These are phyloP conservation scores for Temnothorax curvispinosus DNA, from an alignment of 1,140 invertebrate genomes.

Conservation along the genomic window DNA sequence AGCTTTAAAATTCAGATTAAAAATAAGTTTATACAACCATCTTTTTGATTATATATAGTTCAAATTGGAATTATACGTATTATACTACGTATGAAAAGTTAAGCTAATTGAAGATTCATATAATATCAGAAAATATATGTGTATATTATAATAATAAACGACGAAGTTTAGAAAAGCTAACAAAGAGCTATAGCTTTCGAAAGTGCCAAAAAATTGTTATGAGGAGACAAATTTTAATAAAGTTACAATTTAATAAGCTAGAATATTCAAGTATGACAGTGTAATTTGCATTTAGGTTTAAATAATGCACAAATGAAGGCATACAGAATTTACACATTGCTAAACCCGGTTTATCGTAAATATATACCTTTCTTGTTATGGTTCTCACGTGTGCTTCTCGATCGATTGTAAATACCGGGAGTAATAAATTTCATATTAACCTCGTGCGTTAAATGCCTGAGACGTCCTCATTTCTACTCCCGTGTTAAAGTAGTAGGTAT, in stretches of 20 bases:
- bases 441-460: slow-evolving; percentile 31
- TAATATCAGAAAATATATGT: not conserved
- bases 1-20: not conserved
- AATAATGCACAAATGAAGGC: not conserved
- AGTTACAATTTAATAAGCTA: not conserved
- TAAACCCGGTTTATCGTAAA: slow-evolving; percentile 2
- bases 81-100: not conserved
- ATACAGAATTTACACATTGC: slow-evolving; percentile 13
- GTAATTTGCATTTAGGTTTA: not conserved
- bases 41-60: not conserved
- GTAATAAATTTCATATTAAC: slow-evolving; percentile 44
- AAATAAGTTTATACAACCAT: not conserved
- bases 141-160: not conserved
- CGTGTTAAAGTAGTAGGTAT: not conserved
- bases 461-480: slow-evolving; percentile 1
- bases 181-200: not conserved
- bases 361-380: slow-evolving; percentile 31
- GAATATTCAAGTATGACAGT: not conserved
- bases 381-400: not conserved
- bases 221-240: not conserved
- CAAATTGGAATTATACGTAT: slow-evolving; percentile 1
- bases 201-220: not conserved
- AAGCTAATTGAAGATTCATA: not conserved
- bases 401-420: slow-evolving; percentile 39
- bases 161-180: not conserved